phyloP scores from a whole-genome alignment of 2,113 vertebrate genomes.

The Notarius quadriscutis region DNA sequence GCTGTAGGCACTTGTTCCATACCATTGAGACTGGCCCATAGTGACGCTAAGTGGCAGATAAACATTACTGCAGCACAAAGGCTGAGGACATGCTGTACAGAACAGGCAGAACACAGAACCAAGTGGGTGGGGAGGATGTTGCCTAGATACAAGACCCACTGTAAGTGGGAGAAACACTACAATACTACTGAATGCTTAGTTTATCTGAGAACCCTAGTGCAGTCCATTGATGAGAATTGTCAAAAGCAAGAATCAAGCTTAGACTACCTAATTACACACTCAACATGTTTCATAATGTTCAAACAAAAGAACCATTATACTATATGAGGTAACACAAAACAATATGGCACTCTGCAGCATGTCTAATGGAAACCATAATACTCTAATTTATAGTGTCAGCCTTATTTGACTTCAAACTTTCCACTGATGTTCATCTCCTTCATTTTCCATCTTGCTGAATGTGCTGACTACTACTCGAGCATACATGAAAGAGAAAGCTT shows the following conservation, averaged over 20 bases:
- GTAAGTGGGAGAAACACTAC: conserved; percentile 47
- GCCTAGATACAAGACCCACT: conserved; percentile 52
- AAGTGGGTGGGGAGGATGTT: conserved; percentile 55
- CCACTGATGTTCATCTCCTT: neutral
- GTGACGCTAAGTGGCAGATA: conserved; percentile 60
- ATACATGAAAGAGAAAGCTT: neutral
- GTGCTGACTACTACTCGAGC: neutral
- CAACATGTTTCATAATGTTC: neutral
- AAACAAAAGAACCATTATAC: neutral
- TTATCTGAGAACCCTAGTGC: neutral
- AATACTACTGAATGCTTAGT: conserved; percentile 32
- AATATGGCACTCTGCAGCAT: neutral
- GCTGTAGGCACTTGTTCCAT: neutral
- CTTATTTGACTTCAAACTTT: neutral
- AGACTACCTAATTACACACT: neutral
- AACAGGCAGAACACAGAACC: neutral
- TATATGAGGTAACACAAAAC: neutral
- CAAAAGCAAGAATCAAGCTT: neutral
- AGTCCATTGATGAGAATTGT: neutral
- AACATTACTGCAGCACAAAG: conserved; percentile 26
- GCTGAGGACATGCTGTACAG: conserved; percentile 23
- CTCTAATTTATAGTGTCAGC: neutral
- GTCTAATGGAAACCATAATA: neutral
- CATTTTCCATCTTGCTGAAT: neutral
- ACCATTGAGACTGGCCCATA: conserved; percentile 44